Percentiles rank a stretch among this genome's conserved stretches.
These are phyloP conservation scores for Brachypteracias leptosomus DNA, from an alignment of 2,113 vertebrate genomes.

Conservation along the genomic window DNA sequence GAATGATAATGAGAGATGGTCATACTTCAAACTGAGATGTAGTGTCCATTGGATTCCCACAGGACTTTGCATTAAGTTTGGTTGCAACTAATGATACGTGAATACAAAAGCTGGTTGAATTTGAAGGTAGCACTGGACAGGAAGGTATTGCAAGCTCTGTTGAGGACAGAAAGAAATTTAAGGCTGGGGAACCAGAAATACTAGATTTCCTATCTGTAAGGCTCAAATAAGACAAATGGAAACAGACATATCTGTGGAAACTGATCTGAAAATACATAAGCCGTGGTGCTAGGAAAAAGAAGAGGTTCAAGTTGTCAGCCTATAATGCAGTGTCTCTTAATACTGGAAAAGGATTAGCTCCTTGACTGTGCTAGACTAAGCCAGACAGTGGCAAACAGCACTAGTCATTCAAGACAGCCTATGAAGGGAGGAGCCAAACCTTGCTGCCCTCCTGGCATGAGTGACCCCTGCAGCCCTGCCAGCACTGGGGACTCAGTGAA, in stretches of 20 bases:
- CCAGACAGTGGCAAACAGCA: background rate
- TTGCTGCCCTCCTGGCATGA: background rate
- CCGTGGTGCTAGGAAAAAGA: background rate
- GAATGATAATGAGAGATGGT: background rate
- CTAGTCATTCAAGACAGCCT: background rate
- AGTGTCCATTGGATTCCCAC: background rate
- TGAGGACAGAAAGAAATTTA: background rate
- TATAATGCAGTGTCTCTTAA: background rate
- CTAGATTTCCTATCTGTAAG: background rate
- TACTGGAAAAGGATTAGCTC: background rate
- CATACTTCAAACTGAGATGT: background rate
- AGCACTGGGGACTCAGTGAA: background rate
- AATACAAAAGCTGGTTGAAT: background rate
- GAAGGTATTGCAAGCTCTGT: background rate
- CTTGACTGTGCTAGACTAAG: background rate
- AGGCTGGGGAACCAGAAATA: background rate
- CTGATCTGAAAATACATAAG: background rate
- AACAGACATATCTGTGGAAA: background rate
- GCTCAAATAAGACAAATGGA: background rate
- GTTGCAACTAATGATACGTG: background rate
- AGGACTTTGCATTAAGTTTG: background rate
- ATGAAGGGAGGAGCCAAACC: background rate
- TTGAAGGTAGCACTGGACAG: background rate
- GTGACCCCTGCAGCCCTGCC: background rate
- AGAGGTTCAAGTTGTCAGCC: background rate